These are phyloP conservation scores for Sminthurides aquaticus DNA, from an alignment of 2,888 invertebrate genomes.

Conservation along the genomic window DNA sequence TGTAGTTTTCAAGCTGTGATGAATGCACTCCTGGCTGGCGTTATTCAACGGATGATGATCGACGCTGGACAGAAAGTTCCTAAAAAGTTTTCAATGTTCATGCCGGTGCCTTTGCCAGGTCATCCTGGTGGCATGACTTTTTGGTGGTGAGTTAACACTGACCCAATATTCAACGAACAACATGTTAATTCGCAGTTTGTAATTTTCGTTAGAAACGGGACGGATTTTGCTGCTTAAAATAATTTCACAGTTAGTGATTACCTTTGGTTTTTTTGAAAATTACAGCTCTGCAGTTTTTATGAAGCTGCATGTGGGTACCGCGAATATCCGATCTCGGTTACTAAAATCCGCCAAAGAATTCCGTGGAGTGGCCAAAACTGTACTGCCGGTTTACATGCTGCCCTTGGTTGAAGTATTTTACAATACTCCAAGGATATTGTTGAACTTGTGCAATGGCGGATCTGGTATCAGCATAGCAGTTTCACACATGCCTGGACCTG, in stretches of 20 bases:
- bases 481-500: background rate
- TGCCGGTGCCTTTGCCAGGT: background rate
- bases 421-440: background rate
- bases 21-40: background rate
- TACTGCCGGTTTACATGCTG: background rate
- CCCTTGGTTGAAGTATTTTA: background rate
- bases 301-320: background rate
- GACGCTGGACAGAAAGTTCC: slow-evolving; percentile 13
- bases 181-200: too few species aligned
- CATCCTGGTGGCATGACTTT: slow-evolving; percentile 6
- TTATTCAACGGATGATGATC: background rate
- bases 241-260: too few species aligned
- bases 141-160: too few species aligned
- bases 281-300: too few species aligned
- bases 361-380: background rate
- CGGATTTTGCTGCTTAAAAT: too few species aligned
- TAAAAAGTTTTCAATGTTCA: background rate
- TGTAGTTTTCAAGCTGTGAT: background rate
- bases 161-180: too few species aligned
- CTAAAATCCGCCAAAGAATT: background rate
- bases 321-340: background rate
- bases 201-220: too few species aligned
- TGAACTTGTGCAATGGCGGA: background rate
- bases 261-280: too few species aligned
- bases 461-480: background rate